A percentile compares a stretch with the other conserved stretches of the same genome.
These are phyloP conservation scores for Gymnoscopelus microlampas DNA, from an alignment of 2,797 vertebrate species.

Conservation along the genomic window DNA sequence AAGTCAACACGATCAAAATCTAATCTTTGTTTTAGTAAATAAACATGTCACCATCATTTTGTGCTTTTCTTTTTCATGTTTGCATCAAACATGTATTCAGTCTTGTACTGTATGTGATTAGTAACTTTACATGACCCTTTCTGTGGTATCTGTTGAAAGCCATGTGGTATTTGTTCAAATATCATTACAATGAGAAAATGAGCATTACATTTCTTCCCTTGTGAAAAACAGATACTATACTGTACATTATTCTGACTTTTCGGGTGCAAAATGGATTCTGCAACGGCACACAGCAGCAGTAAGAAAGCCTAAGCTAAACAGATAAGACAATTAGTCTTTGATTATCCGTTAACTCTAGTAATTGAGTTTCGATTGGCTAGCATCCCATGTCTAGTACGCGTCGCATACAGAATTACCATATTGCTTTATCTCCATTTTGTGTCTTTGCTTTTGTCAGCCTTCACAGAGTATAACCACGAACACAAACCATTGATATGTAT, in stretches of 20 bases:
- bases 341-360: constrained; percentile 20
- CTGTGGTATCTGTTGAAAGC: neutral
- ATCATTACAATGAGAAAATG: neutral
- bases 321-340: constrained; percentile 34
- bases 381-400: constrained; percentile 24
- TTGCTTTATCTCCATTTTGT: constrained; percentile 46
- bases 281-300: constrained; percentile 5
- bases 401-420: constrained; percentile 46
- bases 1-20: neutral
- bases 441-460: constrained; percentile 33
- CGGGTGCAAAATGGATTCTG: neutral
- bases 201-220: neutral
- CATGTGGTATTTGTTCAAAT: neutral
- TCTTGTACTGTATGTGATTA: neutral
- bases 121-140: neutral
- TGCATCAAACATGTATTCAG: neutral
- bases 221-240: neutral
- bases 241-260: neutral
- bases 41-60: neutral
- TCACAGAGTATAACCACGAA: constrained; percentile 17
- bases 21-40: neutral
- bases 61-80: neutral
- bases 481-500: constrained; percentile 4
- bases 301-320: constrained; percentile 20
- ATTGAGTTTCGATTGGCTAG: constrained; percentile 49